Percentiles rank a stretch among this genome's conserved stretches.
phyloP scores from a whole-genome alignment of 2,113 vertebrate species.

The Cacatua alba region DNA sequence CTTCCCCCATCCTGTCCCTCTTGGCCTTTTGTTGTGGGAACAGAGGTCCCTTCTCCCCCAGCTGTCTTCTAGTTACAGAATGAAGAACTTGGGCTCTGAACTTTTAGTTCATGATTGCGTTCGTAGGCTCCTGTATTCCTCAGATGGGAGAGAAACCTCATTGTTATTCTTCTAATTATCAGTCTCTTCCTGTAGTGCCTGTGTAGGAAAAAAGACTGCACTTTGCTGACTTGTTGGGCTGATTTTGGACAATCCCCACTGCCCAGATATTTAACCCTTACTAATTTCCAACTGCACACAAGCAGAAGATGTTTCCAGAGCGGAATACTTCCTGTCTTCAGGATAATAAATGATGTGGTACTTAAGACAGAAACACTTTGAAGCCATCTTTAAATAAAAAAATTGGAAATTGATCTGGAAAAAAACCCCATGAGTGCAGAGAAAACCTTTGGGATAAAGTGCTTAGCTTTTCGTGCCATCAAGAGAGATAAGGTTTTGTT shows the following conservation, averaged over 20 bases:
- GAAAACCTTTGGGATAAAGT: conserved; percentile 40
- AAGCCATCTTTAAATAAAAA: conserved; percentile 47
- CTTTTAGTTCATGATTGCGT: neutral
- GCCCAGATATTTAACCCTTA: neutral
- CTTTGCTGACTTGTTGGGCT: neutral
- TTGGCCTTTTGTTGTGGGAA: conserved; percentile 8
- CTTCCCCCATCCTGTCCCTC: neutral
- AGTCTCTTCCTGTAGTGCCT: neutral
- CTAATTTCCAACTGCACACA: neutral
- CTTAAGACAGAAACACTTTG: conserved; percentile 26
- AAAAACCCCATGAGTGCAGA: neutral
- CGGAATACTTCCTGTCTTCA: neutral
- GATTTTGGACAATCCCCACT: neutral
- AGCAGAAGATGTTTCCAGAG: neutral
- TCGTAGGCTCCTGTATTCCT: neutral
- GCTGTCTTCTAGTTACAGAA: neutral
- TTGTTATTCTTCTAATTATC: neutral
- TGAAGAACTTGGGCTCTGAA: neutral
- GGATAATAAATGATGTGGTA: neutral
- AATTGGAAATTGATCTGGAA: conserved; percentile 3
- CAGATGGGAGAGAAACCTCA: neutral
- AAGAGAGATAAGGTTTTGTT: conserved; percentile 24
- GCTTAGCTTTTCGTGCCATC: conserved; percentile 21
- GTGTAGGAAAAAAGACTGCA: neutral
- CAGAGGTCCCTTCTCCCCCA: neutral